These are phyloP conservation scores for Enchytraeus crypticus DNA, from an alignment of 2,888 invertebrate species.

Conservation along the genomic window DNA sequence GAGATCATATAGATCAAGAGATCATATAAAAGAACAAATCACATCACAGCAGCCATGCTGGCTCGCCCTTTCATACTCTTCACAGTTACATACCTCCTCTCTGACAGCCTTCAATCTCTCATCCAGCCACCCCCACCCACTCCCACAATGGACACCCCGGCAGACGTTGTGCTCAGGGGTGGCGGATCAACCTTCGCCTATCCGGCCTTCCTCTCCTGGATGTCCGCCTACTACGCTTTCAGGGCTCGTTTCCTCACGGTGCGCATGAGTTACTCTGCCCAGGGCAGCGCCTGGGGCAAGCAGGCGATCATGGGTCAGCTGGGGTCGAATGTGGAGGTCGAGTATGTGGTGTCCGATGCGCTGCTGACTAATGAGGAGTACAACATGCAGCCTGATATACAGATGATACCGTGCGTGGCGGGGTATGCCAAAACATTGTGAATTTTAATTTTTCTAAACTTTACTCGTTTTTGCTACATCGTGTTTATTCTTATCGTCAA, in stretches of 20 bases:
- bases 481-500: too few relatives aligned
- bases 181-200: conserved; percentile 21
- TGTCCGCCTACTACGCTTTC: conserved; percentile 5
- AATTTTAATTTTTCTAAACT: not conserved
- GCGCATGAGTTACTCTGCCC: not conserved
- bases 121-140: too few relatives aligned
- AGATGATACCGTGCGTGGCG: conserved; percentile 5
- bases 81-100: too few relatives aligned
- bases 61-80: too few relatives aligned
- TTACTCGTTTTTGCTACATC: too few relatives aligned
- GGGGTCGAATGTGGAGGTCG: not conserved
- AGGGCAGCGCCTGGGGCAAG: conserved; percentile 3
- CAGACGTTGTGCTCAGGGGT: not conserved
- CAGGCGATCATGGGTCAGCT: not conserved
- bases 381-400: not conserved
- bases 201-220: conserved; percentile 12
- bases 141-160: not conserved
- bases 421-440: not conserved
- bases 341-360: conserved; percentile 3
- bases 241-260: not conserved
- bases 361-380: not conserved
- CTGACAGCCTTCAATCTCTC: too few relatives aligned
- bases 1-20: too few relatives aligned
- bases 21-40: too few relatives aligned
- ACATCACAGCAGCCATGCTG: too few relatives aligned